These are phyloP conservation scores for Salpingus planirostris DNA, from an alignment of 2,888 invertebrate genomes.

Conservation along the genomic window DNA sequence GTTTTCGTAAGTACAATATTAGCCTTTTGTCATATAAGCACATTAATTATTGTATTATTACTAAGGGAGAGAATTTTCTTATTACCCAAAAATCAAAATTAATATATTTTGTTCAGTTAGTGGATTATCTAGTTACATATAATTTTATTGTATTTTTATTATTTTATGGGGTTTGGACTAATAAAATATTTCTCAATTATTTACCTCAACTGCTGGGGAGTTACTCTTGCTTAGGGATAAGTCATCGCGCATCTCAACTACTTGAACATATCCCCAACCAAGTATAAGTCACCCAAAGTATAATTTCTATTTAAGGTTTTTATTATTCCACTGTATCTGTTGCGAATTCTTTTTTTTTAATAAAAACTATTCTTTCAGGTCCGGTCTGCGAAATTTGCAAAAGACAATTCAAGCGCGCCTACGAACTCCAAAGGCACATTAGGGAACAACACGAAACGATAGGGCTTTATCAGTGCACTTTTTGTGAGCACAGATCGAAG, in stretches of 20 bases:
- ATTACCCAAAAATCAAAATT: conserved; percentile 9
- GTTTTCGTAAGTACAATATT: too few relatives aligned
- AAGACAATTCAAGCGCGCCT: conserved; percentile 8
- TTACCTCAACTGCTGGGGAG: neutral
- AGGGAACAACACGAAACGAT: neutral
- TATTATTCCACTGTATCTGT: neutral
- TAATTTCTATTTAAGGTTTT: neutral
- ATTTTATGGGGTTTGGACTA: conserved; percentile 16
- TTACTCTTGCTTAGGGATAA: too few relatives aligned
- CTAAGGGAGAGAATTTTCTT: too few relatives aligned
- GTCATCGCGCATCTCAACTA: too few relatives aligned
- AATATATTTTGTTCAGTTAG: conserved; percentile 16
- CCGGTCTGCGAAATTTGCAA: conserved; percentile 7
- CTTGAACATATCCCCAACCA: too few relatives aligned
- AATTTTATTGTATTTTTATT: conserved; percentile 14
- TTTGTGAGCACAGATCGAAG: too few relatives aligned
- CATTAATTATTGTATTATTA: too few relatives aligned
- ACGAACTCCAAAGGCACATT: conserved; percentile 7
- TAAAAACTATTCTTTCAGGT: neutral
- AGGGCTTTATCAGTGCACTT: too few relatives aligned
- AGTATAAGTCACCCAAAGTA: too few relatives aligned
- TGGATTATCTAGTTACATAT: conserved; percentile 8
- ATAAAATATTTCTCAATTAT: conserved; percentile 8
- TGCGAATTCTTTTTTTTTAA: neutral
- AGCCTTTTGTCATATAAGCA: too few relatives aligned